A percentile compares a stretch with the other conserved stretches of the same genome.
These are phyloP conservation scores for Cotesia typhae DNA, from an alignment of 1,140 invertebrate genomes.

Conservation along the genomic window DNA sequence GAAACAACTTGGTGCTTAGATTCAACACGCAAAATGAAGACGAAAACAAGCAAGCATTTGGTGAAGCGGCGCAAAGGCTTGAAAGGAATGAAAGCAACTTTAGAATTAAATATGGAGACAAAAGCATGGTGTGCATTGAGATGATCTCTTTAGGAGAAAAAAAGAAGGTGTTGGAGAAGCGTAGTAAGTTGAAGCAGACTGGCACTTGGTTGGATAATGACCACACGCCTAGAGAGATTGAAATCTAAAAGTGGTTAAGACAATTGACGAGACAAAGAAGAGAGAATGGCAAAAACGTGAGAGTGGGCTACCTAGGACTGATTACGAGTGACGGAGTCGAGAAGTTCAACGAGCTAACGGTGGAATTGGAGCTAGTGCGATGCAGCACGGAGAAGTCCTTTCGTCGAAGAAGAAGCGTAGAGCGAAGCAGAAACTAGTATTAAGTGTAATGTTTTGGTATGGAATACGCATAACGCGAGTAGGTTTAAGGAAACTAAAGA, in stretches of 20 bases:
- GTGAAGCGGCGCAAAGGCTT: not conserved
- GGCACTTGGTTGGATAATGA: slow-evolving; percentile 39
- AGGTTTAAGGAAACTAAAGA: no score
- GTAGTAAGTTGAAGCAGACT: slow-evolving; percentile 27
- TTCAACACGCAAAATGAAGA: not conserved
- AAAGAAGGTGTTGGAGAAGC: slow-evolving; percentile 6
- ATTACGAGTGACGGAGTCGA: not conserved
- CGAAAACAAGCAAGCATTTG: not conserved
- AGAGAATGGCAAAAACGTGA: not conserved
- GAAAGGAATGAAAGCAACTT: not conserved
- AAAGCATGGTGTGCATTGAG: not conserved
- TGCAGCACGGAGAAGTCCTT: no score
- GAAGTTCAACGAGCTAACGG: not conserved
- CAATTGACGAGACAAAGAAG: slow-evolving; percentile 15
- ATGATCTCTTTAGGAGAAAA: not conserved
- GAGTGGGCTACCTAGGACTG: not conserved
- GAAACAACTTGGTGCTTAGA: not conserved
- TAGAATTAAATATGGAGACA: not conserved
- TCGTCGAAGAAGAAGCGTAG: no score
- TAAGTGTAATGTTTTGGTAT: no score
- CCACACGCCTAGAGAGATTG: slow-evolving; percentile 34
- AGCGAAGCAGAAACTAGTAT: no score
- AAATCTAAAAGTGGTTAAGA: slow-evolving; percentile 29
- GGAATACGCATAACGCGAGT: no score
- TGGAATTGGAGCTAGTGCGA: not conserved